phyloP scores from a whole-genome alignment of 2,888 invertebrate genomes.

The Chymomyza fuscimana region DNA sequence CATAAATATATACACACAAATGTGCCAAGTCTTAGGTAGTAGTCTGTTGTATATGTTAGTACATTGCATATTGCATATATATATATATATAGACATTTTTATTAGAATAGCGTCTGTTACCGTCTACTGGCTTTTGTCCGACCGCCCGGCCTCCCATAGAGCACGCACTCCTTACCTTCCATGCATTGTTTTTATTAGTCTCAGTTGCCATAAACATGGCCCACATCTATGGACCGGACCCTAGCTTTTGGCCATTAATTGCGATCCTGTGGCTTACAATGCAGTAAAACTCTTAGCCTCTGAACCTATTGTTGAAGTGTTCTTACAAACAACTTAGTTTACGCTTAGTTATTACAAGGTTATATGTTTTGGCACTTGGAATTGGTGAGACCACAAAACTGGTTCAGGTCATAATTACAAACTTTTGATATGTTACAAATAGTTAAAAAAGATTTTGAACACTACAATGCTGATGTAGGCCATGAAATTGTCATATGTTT shows the following conservation, averaged over 20 bases:
- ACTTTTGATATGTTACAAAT: too few species aligned
- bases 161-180: not conserved
- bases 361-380: not conserved
- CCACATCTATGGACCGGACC: not conserved
- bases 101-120: constrained; percentile 1
- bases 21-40: not conserved
- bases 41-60: not conserved
- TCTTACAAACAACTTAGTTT: not conserved
- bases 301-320: not conserved
- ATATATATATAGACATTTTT: constrained; percentile 1
- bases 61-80: not conserved
- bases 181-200: not conserved
- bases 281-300: not conserved
- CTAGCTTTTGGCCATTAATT: not conserved
- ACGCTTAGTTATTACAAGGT: not conserved
- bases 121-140: not conserved
- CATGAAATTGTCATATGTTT: too few species aligned
- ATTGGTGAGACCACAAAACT: not conserved
- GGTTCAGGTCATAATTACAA: not conserved
- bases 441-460: too few species aligned
- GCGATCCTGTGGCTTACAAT: not conserved
- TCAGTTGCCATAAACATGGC: not conserved
- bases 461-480: too few species aligned
- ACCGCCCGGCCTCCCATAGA: not conserved
- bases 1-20: constrained; percentile 36